Conservation (phyloP, 2,888 invertebrate genomes). For the Dryocosmus kuriphilus region DNA sequence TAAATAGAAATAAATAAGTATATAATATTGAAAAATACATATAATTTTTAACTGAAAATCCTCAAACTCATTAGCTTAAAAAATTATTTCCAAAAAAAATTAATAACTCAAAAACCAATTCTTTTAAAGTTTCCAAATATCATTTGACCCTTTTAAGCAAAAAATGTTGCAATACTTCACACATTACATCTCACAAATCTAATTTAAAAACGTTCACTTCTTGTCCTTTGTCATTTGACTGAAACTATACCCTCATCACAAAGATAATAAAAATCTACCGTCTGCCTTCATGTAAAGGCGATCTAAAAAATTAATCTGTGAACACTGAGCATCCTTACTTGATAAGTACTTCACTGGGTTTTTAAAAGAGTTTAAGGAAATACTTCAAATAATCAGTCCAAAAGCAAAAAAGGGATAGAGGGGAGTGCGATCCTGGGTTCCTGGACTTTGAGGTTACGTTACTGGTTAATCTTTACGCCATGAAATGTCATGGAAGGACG, state of each 20-base stretch:
- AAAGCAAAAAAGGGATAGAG: slow-evolving; percentile 10
- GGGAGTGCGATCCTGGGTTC: slow-evolving; percentile 6
- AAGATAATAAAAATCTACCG: not conserved
- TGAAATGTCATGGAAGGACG: slow-evolving; percentile 31
- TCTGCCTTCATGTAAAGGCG: not conserved
- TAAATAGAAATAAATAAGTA: too few relatives aligned
- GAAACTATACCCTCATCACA: slow-evolving; percentile 6
- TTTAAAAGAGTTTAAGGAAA: slow-evolving; percentile 21
- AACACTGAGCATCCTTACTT: not conserved
- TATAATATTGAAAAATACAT: too few relatives aligned
- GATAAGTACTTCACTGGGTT: not conserved
- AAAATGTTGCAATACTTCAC: slow-evolving; percentile 6
- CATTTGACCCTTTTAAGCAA: not conserved
- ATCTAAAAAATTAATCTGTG: not conserved
- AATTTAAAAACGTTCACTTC: slow-evolving; percentile 30
- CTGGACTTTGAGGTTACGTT: slow-evolving; percentile 17
- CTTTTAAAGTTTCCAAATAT: too few relatives aligned
- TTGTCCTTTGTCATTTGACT: not conserved
- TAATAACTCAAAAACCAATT: too few relatives aligned
- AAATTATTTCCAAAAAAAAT: too few relatives aligned
- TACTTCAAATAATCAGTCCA: slow-evolving; percentile 28
- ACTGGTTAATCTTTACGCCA: slow-evolving; percentile 21
- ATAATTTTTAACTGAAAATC: too few relatives aligned
- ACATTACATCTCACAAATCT: slow-evolving; percentile 12
- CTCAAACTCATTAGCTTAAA: too few relatives aligned